A percentile compares a stretch with the other conserved stretches of the same genome.
phyloP scores from a whole-genome alignment of 2,888 invertebrate genomes.

The Watsonalla binaria region DNA sequence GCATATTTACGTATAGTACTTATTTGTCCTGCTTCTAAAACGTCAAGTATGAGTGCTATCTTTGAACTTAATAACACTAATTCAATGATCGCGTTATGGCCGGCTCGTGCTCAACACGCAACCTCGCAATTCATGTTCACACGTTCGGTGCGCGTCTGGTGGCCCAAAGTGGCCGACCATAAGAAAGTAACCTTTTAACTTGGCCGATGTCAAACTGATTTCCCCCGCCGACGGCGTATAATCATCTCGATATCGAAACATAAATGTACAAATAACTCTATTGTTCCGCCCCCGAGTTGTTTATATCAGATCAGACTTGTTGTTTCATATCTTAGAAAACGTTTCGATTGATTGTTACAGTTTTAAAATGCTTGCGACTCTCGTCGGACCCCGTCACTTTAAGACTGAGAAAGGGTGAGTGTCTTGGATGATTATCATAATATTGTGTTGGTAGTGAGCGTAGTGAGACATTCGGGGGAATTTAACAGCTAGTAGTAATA shows the following conservation, averaged over 20 bases:
- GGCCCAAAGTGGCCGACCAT: slow-evolving; percentile 16
- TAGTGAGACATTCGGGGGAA: slow-evolving; percentile 21
- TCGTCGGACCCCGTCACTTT: slow-evolving; percentile 94
- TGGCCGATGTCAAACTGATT: slow-evolving; percentile 33
- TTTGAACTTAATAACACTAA: slow-evolving; percentile 58
- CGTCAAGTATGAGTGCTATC: slow-evolving; percentile 43
- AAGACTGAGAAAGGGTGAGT: slow-evolving; percentile 93
- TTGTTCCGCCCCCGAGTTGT: slow-evolving; percentile 22
- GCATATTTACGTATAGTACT: neutral
- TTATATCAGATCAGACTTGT: slow-evolving; percentile 19
- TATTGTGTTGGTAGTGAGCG: slow-evolving; percentile 30
- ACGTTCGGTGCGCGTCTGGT: slow-evolving; percentile 22
- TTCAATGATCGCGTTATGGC: slow-evolving; percentile 62
- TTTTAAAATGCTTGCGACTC: slow-evolving; percentile 95
- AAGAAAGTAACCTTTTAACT: slow-evolving; percentile 30
- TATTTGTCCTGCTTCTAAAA: slow-evolving; percentile 29
- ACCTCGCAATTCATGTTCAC: slow-evolving; percentile 55
- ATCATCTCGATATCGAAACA: slow-evolving; percentile 35
- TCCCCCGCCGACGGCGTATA: slow-evolving; percentile 24
- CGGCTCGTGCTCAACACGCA: slow-evolving; percentile 48
- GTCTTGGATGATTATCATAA: slow-evolving; percentile 21
- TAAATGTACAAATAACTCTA: slow-evolving; percentile 29
- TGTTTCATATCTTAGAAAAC: slow-evolving; percentile 21
- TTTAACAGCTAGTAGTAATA: slow-evolving; percentile 50
- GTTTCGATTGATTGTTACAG: slow-evolving; percentile 79